These are phyloP conservation scores for Melanostigma gelatinosum DNA, from an alignment of 2,113 vertebrate species.

Conservation along the genomic window DNA sequence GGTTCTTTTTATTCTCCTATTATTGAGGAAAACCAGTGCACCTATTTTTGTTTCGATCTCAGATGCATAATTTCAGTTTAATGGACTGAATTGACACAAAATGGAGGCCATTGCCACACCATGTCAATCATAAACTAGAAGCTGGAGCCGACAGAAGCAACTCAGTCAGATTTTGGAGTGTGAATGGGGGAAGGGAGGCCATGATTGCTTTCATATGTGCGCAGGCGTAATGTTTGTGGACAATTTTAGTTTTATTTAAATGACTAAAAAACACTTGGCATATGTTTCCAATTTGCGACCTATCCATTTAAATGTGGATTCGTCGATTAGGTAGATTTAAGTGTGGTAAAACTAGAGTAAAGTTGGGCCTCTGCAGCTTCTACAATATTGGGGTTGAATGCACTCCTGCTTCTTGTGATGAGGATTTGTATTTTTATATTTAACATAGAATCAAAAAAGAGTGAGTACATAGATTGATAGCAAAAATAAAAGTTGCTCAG, in stretches of 20 bases:
- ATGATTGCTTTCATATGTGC: conserved; percentile 70
- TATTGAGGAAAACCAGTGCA: conserved; percentile 6
- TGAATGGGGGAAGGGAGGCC: neutral
- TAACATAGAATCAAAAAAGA: neutral
- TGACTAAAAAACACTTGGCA: conserved; percentile 3
- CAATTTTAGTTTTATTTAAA: conserved; percentile 9
- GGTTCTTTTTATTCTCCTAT: neutral
- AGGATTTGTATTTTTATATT: neutral
- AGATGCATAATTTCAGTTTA: conserved; percentile 47
- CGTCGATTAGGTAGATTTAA: neutral
- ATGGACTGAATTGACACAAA: conserved; percentile 47
- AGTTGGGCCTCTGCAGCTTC: neutral
- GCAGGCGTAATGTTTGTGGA: conserved; percentile 11
- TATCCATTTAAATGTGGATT: neutral
- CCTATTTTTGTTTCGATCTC: conserved; percentile 21
- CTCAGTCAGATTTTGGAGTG: conserved; percentile 33
- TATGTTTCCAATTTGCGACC: conserved; percentile 4
- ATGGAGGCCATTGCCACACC: conserved; percentile 41
- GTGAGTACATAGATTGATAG: neutral
- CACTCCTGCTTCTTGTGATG: neutral
- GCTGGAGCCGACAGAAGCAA: conserved; percentile 39
- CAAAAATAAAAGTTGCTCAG: neutral
- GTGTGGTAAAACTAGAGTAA: neutral
- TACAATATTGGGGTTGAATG: neutral
- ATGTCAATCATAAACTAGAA: conserved; percentile 50